Evolutionary conservation across 1,140 invertebrate genomes (phyloP).

Genomic region (Saxidomus purpurata): DNA sequence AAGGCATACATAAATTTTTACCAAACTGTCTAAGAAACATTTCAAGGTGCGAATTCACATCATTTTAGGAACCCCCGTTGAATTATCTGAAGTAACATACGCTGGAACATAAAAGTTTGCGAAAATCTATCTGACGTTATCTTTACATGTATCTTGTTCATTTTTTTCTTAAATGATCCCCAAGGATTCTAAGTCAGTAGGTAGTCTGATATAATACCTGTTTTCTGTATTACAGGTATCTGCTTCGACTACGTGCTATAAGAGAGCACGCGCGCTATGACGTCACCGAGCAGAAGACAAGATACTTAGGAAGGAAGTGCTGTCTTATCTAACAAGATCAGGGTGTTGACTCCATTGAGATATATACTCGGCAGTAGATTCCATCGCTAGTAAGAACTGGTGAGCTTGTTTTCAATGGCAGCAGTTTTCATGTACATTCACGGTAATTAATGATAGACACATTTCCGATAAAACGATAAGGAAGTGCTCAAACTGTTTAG

Average conservation of each 20-base stretch:
- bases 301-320: conserved; percentile 29
- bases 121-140: conserved; percentile 19
- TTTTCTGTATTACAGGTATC: conserved; percentile 53
- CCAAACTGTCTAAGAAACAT: conserved; percentile 1
- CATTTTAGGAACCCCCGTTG: not conserved
- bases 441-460: not conserved
- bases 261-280: conserved; percentile 44
- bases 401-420: not conserved
- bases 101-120: not conserved
- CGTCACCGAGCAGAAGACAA: conserved; percentile 58
- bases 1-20: not conserved
- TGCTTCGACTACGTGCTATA: not conserved
- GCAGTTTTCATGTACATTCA: not conserved
- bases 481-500: not conserved
- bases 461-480: not conserved
- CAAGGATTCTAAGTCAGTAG: not conserved
- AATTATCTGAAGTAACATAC: not conserved
- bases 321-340: conserved; percentile 60
- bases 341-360: conserved; percentile 59
- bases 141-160: not conserved
- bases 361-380: conserved; percentile 22
- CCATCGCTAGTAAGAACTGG: not conserved
- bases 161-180: not conserved
- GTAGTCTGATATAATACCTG: conserved; percentile 9
- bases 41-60: conserved; percentile 6